Evolutionary conservation across 1,140 invertebrate species (phyloP).

Genomic region (Brachionus paranguensis): DNA sequence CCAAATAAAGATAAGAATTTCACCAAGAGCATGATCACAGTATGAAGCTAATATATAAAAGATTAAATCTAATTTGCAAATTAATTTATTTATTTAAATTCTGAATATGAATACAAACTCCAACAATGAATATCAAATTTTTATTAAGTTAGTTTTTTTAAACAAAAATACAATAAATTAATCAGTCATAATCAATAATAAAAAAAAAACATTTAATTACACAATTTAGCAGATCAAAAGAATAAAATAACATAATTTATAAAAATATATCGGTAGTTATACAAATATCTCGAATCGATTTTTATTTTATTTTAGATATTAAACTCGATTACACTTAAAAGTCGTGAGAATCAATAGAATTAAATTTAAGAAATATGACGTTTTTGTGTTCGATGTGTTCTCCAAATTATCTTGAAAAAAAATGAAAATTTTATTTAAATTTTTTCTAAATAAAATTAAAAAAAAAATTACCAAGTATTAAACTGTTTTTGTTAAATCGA

Average conservation of each 20-base stretch:
- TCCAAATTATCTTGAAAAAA: background rate
- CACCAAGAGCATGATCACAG: background rate
- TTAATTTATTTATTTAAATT: background rate
- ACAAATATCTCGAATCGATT: background rate
- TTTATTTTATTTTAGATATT: background rate
- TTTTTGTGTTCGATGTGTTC: background rate
- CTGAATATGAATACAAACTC: background rate
- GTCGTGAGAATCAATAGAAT: background rate
- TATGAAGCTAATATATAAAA: background rate
- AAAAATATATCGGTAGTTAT: background rate
- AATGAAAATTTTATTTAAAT: background rate
- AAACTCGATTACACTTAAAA: background rate
- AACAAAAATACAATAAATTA: background rate
- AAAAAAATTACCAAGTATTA: background rate
- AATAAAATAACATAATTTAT: background rate
- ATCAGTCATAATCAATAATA: background rate
- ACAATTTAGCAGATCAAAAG: background rate
- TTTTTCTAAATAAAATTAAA: too few species aligned
- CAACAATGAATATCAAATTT: background rate
- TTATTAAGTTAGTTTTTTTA: background rate
- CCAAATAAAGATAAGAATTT: background rate
- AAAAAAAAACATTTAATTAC: background rate
- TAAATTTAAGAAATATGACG: background rate
- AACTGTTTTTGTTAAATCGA: conserved; percentile 12
- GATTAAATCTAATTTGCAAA: background rate